Evolutionary conservation across 2,888 invertebrate genomes (phyloP), one percentile per base, ranked within the genome.

Genomic region (Ophion costatus): DNA sequence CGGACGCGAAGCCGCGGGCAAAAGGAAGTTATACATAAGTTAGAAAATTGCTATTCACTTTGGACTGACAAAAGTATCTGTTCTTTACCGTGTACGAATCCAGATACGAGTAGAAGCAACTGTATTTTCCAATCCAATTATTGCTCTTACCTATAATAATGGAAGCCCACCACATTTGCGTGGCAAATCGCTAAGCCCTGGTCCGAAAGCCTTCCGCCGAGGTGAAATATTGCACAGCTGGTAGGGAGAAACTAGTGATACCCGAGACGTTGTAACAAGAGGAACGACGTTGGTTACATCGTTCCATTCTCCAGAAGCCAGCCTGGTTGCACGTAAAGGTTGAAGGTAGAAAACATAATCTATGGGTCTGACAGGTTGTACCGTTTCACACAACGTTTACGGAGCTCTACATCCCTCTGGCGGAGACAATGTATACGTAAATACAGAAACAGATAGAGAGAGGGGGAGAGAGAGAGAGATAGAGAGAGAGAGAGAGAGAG

Each of bases 331-430:
- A 56, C n/a, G 4, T 11, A 33, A 73, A 20, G 22, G 22, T 73
- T 59, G 38, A 14, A 59, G 7, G 20, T 22, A 33, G 10, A 38
- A 22, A 73, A 73, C 59, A 38, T 73, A 42, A 38, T 57, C 17
- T 42, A 61, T 73, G 17, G 22, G 11, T 42, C 38, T 59, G 20
- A 38, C 22, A 17, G 73, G 22, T 59, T 61, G 20, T 14, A 59
- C 42, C 22, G 38, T 59, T n/a, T 42, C 59, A 38, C 20, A 59
- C 33, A 7, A 59, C 57, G 56, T 56, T 61, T 38, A 33, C 14
- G 73, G 42, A 73, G 22, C 59, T 61, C 42, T 22, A 6, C 42
- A 38, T 61, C 22, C 38, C 42, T 42, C 59, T 73, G 22, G 59
- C 33, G 71, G 59, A 59, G 33, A 20, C 20, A 24, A 29, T 4